Percentiles rank a stretch among this genome's conserved stretches.
phyloP scores from a whole-genome alignment of 2,113 vertebrate species.

The Grammomys surdaster region DNA sequence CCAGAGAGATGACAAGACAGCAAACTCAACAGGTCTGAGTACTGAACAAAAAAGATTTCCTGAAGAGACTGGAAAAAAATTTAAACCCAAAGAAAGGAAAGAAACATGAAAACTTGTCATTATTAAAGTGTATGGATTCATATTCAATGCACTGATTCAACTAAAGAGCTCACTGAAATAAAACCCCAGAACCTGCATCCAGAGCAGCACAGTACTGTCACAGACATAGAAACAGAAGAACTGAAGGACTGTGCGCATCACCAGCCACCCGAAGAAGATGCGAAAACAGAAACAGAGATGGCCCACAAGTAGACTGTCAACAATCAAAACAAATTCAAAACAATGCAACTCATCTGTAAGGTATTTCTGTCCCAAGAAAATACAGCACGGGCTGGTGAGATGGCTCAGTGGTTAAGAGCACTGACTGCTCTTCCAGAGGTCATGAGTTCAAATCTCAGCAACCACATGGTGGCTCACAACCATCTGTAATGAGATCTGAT shows the following conservation, averaged over 20 bases:
- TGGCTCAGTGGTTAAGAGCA: no score
- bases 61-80: not conserved
- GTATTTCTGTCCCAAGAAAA: not conserved
- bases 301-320: not conserved
- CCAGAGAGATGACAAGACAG: not conserved
- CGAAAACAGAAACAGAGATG: not conserved
- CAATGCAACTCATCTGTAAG: not conserved
- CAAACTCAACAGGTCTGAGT: not conserved
- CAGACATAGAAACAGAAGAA: not conserved
- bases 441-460: no score
- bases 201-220: not conserved
- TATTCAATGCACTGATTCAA: not conserved
- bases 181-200: not conserved
- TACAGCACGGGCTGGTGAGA: no score
- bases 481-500: no score
- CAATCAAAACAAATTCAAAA: not conserved
- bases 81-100: slow-evolving; percentile 41
- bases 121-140: not conserved
- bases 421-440: no score
- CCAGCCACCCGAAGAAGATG: not conserved
- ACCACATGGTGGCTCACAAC: no score
- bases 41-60: slow-evolving; percentile 32
- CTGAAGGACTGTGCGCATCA: not conserved
- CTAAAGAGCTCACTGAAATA: not conserved
- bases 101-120: not conserved